Evolutionary conservation across 2,113 vertebrate species (phyloP).

Genomic region (Dasypus novemcinctus): DNA sequence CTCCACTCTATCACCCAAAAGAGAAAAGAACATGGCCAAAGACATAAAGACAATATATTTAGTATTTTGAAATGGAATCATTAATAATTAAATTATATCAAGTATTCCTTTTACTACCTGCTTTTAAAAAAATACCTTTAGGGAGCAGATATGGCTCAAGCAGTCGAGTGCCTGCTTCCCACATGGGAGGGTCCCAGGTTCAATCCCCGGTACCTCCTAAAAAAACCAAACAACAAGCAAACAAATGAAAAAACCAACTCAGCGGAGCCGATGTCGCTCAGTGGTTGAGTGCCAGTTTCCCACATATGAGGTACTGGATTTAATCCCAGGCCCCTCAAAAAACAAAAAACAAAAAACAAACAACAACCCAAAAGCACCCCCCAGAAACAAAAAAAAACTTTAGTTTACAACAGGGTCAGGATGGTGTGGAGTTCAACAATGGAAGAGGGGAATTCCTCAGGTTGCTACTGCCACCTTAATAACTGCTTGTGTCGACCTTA

Average conservation of each 20-base stretch:
- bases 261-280: too few relatives aligned
- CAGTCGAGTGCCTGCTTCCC: too few relatives aligned
- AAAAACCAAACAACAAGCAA: too few relatives aligned
- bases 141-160: too few relatives aligned
- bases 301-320: too few relatives aligned
- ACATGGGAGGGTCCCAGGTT: too few relatives aligned
- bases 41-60: background rate
- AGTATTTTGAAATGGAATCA: background rate
- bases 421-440: background rate
- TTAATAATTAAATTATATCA: conserved; percentile 27
- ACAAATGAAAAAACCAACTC: too few relatives aligned
- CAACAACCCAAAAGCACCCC: too few relatives aligned
- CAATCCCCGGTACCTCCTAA: too few relatives aligned
- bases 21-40: background rate
- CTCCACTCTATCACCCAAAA: background rate
- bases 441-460: background rate
- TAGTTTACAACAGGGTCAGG: background rate
- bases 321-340: too few relatives aligned
- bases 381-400: background rate
- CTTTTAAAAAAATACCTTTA: background rate
- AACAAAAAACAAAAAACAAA: too few relatives aligned
- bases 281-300: too few relatives aligned
- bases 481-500: background rate
- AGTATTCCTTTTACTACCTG: background rate
- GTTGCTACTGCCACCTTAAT: background rate